Base-by-base conservation (phyloP, 1,140 invertebrate genomes). In the Mycetomoellerius zeteki region DNA sequence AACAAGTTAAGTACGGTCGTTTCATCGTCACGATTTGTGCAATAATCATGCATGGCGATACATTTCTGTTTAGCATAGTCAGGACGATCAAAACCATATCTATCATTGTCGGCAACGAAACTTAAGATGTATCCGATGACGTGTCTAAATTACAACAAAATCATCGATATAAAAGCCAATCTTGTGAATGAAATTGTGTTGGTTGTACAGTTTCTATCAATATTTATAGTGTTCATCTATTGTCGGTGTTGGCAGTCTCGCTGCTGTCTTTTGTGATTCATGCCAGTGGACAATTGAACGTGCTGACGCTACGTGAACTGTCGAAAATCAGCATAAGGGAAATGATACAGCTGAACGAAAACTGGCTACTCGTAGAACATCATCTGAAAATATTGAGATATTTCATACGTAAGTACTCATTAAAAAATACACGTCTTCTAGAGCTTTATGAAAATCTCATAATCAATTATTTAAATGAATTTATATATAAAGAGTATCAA, bases 221-320 rank as follows among this genome's bases (percentile, higher is more conserved):
- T 89, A 0, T 88, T 87, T 8, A 43, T 92, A 0, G 6, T 80
- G 8, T 71, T 87, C 90, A 0, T 54, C 91, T 2, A 78, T 76
- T 0, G 27, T 87, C 1, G 88, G 75, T 1, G 71, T 72, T n/a
- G 93, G 92, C 72, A 89, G 88, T 21, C 30, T 94, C 0, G 90
- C 87, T 0, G 92, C 91, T 7, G 67, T 89, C 16, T 92, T 37
- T 94, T 33, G 90, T 91, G 0, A 86, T 90, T 16, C 93, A 94
- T n/a, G 88, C 87, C 6, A 93, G 91, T 33, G 92, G 90, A 6
- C 93, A 94, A 58, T 52, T 94, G 4, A 76, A 92, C 21, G 90
- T 94, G 0, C 14, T 95, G 91, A 88, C 54, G 72, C 2, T 91
- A 21, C 6, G 69, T 1, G 50, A 86, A 43, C 54, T 3, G 30